These are phyloP conservation scores for Mamestra brassicae DNA, from an alignment of 2,888 invertebrate genomes.

Conservation along the genomic window DNA sequence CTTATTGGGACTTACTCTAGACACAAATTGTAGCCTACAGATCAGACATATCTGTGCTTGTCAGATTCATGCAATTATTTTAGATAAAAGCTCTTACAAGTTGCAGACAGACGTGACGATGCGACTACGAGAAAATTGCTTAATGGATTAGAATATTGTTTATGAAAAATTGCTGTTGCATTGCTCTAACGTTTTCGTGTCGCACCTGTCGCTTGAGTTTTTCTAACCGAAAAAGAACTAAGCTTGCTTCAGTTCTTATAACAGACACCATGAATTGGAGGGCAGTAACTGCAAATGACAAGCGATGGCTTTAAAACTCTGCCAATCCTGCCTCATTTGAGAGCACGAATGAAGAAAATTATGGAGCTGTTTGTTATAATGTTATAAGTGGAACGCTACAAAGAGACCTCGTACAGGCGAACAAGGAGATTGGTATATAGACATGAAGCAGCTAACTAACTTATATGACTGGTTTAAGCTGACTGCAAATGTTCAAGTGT, in stretches of 20 bases:
- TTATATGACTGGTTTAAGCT: too few species aligned
- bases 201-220: neutral
- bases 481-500: neutral
- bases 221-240: neutral
- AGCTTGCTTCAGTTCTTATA: neutral
- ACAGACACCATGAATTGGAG: neutral
- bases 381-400: neutral
- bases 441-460: too few species aligned
- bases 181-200: too few species aligned
- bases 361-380: conserved; percentile 12
- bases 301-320: conserved; percentile 41
- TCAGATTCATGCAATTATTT: too few species aligned
- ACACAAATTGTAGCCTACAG: neutral
- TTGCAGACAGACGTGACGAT: neutral
- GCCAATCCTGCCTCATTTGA: conserved; percentile 42
- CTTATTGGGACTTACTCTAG: neutral
- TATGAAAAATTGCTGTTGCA: too few species aligned
- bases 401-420: neutral
- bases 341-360: conserved; percentile 16
- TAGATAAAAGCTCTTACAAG: too few species aligned
- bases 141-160: too few species aligned
- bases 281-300: conserved; percentile 16
- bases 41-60: neutral
- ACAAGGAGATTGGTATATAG: neutral
- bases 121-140: neutral